These are phyloP conservation scores for Azemiops feae DNA, from an alignment of 2,113 vertebrate species.

Conservation along the genomic window DNA sequence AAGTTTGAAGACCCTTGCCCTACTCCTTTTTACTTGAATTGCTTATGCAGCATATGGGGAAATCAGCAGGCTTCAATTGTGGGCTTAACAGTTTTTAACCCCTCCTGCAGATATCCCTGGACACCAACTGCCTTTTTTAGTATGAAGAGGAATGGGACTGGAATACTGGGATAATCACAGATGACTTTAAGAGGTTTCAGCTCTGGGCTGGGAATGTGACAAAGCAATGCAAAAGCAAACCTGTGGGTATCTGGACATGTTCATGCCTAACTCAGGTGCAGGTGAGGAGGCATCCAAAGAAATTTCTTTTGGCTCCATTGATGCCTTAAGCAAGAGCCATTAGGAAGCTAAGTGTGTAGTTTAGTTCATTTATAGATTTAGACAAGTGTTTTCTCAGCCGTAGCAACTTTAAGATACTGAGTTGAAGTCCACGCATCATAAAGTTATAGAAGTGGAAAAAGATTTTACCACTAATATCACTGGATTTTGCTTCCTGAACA, in stretches of 20 bases:
- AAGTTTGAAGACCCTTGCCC: too few relatives aligned
- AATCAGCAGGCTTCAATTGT: not conserved
- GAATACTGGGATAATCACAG: not conserved
- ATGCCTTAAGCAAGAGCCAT: not conserved
- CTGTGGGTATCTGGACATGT: not conserved
- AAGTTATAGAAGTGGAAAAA: not conserved
- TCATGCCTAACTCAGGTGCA: not conserved
- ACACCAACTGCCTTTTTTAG: not conserved
- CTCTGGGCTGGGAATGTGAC: not conserved
- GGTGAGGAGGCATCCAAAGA: not conserved
- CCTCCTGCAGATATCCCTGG: not conserved
- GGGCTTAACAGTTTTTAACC: not conserved
- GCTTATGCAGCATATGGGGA: too few relatives aligned
- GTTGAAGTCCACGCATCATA: not conserved
- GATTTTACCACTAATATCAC: not conserved
- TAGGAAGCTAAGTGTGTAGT: not conserved
- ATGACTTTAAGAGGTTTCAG: not conserved
- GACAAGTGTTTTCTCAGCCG: too few relatives aligned
- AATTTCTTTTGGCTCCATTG: not conserved
- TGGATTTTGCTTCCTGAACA: too few relatives aligned
- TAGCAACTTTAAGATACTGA: not conserved
- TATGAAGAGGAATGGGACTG: not conserved
- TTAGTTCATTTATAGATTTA: not conserved
- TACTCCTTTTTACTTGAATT: too few relatives aligned
- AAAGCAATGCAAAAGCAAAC: not conserved